Percentiles rank a stretch among this genome's conserved stretches.
phyloP scores from a whole-genome alignment of 2,113 vertebrate genomes.

The Camelus bactrianus region DNA sequence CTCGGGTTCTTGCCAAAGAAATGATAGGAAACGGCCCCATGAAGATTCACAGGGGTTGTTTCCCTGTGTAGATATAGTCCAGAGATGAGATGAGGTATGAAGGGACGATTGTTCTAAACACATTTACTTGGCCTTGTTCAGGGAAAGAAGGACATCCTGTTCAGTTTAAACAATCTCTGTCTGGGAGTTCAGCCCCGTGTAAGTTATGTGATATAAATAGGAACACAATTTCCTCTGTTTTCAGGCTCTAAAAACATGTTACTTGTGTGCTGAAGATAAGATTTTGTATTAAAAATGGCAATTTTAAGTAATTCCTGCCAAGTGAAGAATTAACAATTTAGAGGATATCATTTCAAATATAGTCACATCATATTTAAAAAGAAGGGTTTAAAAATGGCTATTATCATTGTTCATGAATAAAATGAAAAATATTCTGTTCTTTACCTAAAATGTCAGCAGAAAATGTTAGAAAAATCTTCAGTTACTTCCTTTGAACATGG shows the following conservation, averaged over 20 bases:
- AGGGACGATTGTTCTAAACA: neutral
- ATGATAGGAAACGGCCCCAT: neutral
- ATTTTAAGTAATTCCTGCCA: neutral
- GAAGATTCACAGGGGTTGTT: neutral
- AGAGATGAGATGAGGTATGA: neutral
- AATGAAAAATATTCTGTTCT: neutral
- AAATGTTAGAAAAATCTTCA: constrained; percentile 9
- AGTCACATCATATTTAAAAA: neutral
- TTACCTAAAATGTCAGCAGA: neutral
- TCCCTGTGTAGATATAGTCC: neutral
- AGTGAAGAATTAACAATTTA: constrained; percentile 11
- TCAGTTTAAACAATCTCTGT: neutral
- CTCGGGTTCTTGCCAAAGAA: neutral
- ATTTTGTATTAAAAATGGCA: neutral
- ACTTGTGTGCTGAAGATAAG: neutral
- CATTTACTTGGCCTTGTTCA: neutral
- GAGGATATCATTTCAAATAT: neutral
- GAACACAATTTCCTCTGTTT: neutral
- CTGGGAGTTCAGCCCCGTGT: neutral
- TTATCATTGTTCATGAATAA: neutral
- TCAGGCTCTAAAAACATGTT: neutral
- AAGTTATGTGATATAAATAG: neutral
- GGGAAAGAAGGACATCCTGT: neutral
- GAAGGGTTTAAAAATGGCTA: neutral
- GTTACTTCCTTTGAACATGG: neutral